Base-by-base conservation (phyloP, 2,797 vertebrate species). In the Microtus obscurus region DNA sequence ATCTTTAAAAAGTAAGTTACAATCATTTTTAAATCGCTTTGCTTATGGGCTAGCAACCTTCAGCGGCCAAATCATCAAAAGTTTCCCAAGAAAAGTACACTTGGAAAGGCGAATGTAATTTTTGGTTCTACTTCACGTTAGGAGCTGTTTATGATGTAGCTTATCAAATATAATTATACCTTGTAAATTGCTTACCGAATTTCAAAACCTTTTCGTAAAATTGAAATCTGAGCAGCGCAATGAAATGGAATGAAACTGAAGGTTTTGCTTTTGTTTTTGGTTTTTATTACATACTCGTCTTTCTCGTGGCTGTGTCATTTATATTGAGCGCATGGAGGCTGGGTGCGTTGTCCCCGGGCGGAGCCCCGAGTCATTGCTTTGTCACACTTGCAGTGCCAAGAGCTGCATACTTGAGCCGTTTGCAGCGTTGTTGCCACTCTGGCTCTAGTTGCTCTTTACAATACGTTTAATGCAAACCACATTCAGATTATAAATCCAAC, bases 121-220 rank as follows among this genome's bases (percentile, higher is more conserved):
- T 94, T 90, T 96, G 40, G n/a, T 5, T 13, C 85, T 51, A 34
- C 37, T 94, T 91, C 11, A 19, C n/a, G 71, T 78, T 67, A 81
- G 19, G 74, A 48, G 34, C 23, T 51, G 12, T 93, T 89, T 81
- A 88, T 86, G 51, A 63, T 37, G 77, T 69, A 83, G 81, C 23
- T 86, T 95, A 93, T 27, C 90, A 71, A 89, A 53, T 93, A 59
- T 80, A 95, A 80, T n/a, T 65, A 37, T 34, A 85, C 59, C 45
- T 95, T 93, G 23, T 40, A 67, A 81, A 94, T 45, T 83, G 34
- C 92, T 92, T 74, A 53, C n/a, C 63, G 56, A 93, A 91, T 67
- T 92, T 53, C 73, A 81, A 83, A 90, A 16, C 81, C 37, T 76
- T 48, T 40, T 59, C 4, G 16, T 87, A 16, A 3, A 37, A 71